Conservation (phyloP, 2,888 invertebrate species). For the Syrista parreyssii region DNA sequence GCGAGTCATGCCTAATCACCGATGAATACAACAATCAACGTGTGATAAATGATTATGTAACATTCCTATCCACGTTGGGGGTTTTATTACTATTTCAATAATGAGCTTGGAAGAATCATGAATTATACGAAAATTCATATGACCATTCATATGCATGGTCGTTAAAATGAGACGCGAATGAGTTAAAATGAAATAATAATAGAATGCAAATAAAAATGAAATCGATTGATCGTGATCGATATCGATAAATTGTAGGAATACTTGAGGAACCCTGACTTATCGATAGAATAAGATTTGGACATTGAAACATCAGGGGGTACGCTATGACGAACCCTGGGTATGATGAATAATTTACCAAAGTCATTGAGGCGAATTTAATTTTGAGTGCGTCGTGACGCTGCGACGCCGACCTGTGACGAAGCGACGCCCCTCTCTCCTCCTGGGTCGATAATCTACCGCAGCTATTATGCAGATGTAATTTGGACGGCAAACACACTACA, state of each 20-base stretch:
- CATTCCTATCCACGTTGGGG: constrained; percentile 35
- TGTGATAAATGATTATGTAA: constrained; percentile 46
- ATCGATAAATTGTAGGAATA: no score
- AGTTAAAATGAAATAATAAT: no score
- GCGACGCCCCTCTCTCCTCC: constrained; percentile 42
- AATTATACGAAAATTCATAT: no score
- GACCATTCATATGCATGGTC: no score
- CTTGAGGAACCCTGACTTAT: no score
- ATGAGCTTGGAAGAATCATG: constrained; percentile 38
- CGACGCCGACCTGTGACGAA: constrained; percentile 39
- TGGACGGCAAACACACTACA: constrained; percentile 54
- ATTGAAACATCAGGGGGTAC: no score
- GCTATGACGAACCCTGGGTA: not conserved
- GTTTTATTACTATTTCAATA: constrained; percentile 44
- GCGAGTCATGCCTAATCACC: constrained; percentile 50
- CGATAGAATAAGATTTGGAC: no score
- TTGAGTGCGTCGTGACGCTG: constrained; percentile 19
- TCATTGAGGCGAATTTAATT: constrained; percentile 37
- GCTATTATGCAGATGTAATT: constrained; percentile 62
- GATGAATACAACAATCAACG: constrained; percentile 52
- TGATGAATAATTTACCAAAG: constrained; percentile 34
- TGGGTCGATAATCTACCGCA: constrained; percentile 55
- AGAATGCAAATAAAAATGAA: no score
- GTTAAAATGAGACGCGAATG: no score
- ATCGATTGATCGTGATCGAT: no score